Evolutionary conservation across 2,113 vertebrate species (phyloP), one percentile per base, ranked within the genome.

Genomic region (Sarotherodon lohbergeri): DNA sequence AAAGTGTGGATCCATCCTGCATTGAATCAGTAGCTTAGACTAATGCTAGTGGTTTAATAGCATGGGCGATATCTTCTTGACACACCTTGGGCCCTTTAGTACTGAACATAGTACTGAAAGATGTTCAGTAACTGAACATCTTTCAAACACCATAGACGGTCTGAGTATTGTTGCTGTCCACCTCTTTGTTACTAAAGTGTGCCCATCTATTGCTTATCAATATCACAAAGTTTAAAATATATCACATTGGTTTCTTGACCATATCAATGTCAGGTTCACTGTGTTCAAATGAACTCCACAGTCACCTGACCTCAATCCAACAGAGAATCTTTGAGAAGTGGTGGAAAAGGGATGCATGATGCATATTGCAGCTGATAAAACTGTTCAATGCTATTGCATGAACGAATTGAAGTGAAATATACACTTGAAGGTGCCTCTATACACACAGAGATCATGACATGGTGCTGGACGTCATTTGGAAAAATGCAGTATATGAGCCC

Each of bases 111-210:
- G 27, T 27, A 27, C 27, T 27, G 27, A 27, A 27, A 27, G 27
- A 27, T 27, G 27, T 27, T 27, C 3, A 27, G 27, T 27, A 71
- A 71, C 7, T 71, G 63, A 71, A 24, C 39, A 71, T 24, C 66
- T 43, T 71, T 71, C 39, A 16, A 43, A 43, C 12, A 5, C 39
- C 43, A 71, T 24, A 71, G 66, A 9, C 1, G 3, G n/a, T 24
- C 66, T 73, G 24, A 68, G 22, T 68, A 71, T 71, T 46, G 66
- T 46, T 73, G 66, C 5, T 73, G 66, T 73, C 8, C 39, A 73
- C 13, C 66, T 43, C 22, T 73, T 46, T 46, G 22, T 27, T 24
- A 73, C 39, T 24, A 27, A 43, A 27, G 39, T 9, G 39, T 43
- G 3, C 22, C 22, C 39, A 46, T 16, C 13, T 27, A 27, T 27